Percentiles rank a stretch among this genome's conserved stretches.
These are phyloP conservation scores for Rhinatrema bivittatum DNA, from an alignment of 2,797 vertebrate species.

Conservation along the genomic window DNA sequence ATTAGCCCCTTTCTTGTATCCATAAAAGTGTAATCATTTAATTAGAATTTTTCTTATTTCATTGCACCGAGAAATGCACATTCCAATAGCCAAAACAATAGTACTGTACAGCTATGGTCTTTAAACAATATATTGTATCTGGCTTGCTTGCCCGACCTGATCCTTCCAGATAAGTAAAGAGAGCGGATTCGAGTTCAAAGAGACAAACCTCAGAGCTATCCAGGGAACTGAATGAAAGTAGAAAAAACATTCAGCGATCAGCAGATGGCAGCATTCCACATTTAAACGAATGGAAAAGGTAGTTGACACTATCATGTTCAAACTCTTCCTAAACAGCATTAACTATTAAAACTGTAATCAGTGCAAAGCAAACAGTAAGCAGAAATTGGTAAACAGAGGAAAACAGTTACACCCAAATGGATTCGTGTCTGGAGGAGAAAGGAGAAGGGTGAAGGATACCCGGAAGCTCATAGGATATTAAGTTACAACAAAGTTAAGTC, in stretches of 20 bases:
- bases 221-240: constrained; percentile 20
- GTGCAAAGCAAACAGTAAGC: constrained; percentile 3
- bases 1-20: no score
- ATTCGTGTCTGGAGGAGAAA: no score
- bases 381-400: not conserved
- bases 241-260: not conserved
- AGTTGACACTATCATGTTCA: not conserved
- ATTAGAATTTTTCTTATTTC: no score
- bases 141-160: no score
- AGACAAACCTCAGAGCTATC: constrained; percentile 1
- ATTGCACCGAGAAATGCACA: no score
- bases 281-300: constrained; percentile 2
- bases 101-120: no score
- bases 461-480: not conserved
- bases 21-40: no score
- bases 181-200: no score
- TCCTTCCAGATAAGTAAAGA: no score
- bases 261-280: constrained; percentile 37
- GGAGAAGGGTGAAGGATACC: no score
- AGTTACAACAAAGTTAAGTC: constrained; percentile 11
- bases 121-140: no score
- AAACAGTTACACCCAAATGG: not conserved
- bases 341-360: not conserved
- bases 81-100: no score
- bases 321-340: constrained; percentile 16